These are phyloP conservation scores for Callyntrura guangdongensis DNA, from an alignment of 2,888 invertebrate species.

Conservation along the genomic window DNA sequence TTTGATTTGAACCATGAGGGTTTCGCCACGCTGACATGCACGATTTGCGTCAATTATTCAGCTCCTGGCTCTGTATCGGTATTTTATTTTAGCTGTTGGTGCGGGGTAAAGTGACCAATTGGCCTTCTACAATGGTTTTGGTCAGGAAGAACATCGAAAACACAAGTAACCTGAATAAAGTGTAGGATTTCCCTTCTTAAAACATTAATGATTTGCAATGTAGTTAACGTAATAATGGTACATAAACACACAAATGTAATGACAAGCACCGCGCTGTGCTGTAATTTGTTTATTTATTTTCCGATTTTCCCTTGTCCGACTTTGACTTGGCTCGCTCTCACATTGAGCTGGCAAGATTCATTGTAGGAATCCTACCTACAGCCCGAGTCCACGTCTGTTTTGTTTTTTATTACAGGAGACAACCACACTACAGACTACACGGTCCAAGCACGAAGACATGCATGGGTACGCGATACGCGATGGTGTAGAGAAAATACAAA, in stretches of 20 bases:
- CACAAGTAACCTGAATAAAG: neutral
- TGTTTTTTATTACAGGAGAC: neutral
- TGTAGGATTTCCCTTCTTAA: neutral
- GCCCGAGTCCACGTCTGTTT: neutral
- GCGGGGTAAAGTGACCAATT: constrained; percentile 54
- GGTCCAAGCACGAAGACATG: neutral
- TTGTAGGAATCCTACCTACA: neutral
- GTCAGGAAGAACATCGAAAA: neutral
- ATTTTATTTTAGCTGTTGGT: neutral
- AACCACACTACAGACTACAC: neutral
- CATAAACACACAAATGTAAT: neutral
- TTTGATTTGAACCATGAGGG: neutral
- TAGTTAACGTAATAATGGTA: neutral
- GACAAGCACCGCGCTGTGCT: neutral
- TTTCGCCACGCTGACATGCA: neutral
- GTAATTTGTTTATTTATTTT: neutral
- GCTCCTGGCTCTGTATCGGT: constrained; percentile 16
- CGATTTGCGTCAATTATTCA: constrained; percentile 54
- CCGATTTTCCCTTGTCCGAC: constrained; percentile 12
- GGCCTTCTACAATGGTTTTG: constrained; percentile 20
- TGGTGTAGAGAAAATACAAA: neutral
- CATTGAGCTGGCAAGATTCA: constrained; percentile 2
- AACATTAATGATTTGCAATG: neutral
- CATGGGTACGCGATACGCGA: constrained; percentile 11
- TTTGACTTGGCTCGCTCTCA: neutral